Evolutionary conservation across 2,888 invertebrate genomes (phyloP), one percentile per base, ranked within the genome.

Genomic region (Gortyna flavago): DNA sequence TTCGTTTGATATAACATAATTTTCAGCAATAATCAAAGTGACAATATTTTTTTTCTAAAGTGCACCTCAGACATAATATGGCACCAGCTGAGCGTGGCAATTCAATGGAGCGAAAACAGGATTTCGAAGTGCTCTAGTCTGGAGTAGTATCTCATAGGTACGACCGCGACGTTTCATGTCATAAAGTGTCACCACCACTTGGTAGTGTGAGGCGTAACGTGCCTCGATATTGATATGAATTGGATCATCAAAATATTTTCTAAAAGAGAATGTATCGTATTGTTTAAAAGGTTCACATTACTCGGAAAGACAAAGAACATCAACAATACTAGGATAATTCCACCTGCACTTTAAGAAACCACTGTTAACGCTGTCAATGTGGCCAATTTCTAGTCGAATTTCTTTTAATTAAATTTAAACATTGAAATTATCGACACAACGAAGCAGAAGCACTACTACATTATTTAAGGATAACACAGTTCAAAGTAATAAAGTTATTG

Each of bases 51-150:
- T 82, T 65, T 25, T n/a, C 13, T 57, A 81, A 76, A 67, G n/a
- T 44, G 32, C 29, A 41, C 21, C 9, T 57, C 35, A 72, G n/a
- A 65, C 54, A 61, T 51, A 51, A 48, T 38, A 64, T 35, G 25
- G 38, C 25, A n/a, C 13, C 21, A 13, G 41, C n/a, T 57, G 66
- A 64, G 16, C 35, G n/a, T 13, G 21, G 51, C 16, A 70, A 35
- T 59, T 41, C 21, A 70, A 41, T 59, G 54, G 35, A 32, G n/a
- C 54, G 35, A 72, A n/a, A 69, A 48, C 6, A 48, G 35, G n/a
- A 72, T 85, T 81, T 69, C 44, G 21, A 3, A 72, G 13, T n/a
- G 44, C 51, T 73, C 18, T 61, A 62, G 59, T 69, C 61, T 65
- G n/a, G 1, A 38, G 35, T 68, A 65, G 35, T 59, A 73, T 66